A percentile compares a stretch with the other conserved stretches of the same genome.
Evolutionary conservation across 2,113 vertebrate genomes (phyloP).

Genomic region (Pseudopodoces humilis): DNA sequence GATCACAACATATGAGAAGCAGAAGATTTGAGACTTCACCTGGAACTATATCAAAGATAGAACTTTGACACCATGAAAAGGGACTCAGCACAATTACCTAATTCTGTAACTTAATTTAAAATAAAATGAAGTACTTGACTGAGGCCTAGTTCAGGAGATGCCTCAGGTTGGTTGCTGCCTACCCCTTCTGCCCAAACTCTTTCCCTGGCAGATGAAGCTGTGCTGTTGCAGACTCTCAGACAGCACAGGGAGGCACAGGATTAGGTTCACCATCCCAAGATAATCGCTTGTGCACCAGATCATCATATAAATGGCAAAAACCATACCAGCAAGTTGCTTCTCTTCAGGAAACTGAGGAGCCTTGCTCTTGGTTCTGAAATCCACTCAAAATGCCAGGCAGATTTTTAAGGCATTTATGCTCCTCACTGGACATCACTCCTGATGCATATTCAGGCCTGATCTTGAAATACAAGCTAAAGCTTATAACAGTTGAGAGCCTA

Average conservation of each 20-base stretch:
- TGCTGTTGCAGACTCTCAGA: not conserved
- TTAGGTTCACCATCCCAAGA: not conserved
- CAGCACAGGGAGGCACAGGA: not conserved
- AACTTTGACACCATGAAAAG: not conserved
- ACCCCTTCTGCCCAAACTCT: not conserved
- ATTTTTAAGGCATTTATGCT: not conserved
- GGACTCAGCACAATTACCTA: not conserved
- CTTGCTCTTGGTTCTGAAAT: not conserved
- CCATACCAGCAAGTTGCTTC: not conserved
- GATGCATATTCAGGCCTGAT: not conserved
- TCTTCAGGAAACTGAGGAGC: not conserved
- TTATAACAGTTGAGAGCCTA: not conserved
- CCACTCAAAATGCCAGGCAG: not conserved
- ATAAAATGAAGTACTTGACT: not conserved
- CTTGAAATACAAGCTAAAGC: not conserved
- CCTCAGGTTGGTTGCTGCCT: not conserved
- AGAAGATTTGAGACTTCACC: not conserved
- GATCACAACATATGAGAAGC: not conserved
- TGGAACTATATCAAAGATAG: not conserved
- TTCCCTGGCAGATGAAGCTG: not conserved
- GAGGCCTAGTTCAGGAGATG: not conserved
- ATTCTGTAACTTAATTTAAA: not conserved
- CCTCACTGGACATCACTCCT: not conserved
- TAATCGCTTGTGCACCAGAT: fast-evolving
- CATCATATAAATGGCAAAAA: not conserved